phyloP scores from a whole-genome alignment of 2,113 vertebrate species.

The Arizona elegans region DNA sequence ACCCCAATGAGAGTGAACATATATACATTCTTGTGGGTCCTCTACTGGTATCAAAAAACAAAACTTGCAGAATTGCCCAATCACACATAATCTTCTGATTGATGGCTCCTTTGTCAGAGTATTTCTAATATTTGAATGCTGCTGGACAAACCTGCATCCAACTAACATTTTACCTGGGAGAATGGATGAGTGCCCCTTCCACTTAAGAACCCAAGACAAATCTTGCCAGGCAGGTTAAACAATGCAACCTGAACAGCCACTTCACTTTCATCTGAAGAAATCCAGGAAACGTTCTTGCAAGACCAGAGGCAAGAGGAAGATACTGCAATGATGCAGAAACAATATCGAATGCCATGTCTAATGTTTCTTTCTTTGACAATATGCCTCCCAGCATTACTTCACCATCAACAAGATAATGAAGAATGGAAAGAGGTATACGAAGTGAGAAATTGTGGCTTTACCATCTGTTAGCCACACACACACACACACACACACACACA shows the following conservation, averaged over 20 bases:
- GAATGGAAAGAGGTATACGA: neutral
- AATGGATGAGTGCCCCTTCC: neutral
- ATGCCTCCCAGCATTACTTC: conserved; percentile 13
- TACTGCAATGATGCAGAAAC: neutral
- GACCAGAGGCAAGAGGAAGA: neutral
- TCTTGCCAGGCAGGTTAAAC: neutral
- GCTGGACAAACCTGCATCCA: neutral
- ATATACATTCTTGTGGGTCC: neutral
- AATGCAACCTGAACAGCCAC: neutral
- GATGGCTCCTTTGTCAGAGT: neutral
- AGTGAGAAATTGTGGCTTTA: conserved; percentile 14
- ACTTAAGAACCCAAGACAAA: neutral
- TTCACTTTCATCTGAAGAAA: neutral
- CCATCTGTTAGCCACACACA: neutral
- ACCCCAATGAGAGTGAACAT: neutral
- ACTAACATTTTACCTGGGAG: neutral
- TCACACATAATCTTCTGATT: neutral
- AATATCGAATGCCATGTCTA: neutral
- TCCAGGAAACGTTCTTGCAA: neutral
- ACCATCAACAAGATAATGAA: conserved; percentile 11
- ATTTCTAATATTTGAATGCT: neutral
- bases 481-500: no score
- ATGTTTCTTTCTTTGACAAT: neutral
- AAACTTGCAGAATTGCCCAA: neutral
- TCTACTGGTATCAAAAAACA: neutral